A percentile compares a stretch with the other conserved stretches of the same genome.
phyloP scores from a whole-genome alignment of 1,140 invertebrate genomes.

The Drosophila elegans region DNA sequence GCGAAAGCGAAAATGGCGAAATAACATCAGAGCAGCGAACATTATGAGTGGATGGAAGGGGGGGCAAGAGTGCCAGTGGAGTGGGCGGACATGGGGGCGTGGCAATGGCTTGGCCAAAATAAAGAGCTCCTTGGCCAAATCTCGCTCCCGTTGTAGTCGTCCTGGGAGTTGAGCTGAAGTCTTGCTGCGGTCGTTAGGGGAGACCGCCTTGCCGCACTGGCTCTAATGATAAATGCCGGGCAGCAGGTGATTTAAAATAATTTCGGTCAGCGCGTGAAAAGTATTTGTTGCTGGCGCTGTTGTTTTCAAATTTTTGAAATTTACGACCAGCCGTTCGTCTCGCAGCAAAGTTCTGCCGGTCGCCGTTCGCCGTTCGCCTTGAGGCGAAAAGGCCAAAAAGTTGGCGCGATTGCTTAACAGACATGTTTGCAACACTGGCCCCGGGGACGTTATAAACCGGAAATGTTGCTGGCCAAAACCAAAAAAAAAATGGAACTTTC shows the following conservation, averaged over 20 bases:
- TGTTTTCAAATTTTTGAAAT: constrained; percentile 78
- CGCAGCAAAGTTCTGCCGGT: constrained; percentile 19
- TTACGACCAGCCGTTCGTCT: constrained; percentile 70
- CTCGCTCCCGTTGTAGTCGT: constrained; percentile 51
- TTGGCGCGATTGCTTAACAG: constrained; percentile 56
- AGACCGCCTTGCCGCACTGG: constrained; percentile 9
- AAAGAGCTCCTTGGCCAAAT: constrained; percentile 78
- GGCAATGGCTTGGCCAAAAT: constrained; percentile 64
- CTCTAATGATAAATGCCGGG: constrained; percentile 80
- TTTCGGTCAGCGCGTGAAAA: constrained; percentile 75
- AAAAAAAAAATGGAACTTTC: constrained; percentile 45
- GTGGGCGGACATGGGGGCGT: constrained; percentile 52
- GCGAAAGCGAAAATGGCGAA: constrained; percentile 81
- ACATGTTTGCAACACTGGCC: constrained; percentile 33
- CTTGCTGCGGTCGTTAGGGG: constrained; percentile 66
- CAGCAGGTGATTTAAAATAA: constrained; percentile 84
- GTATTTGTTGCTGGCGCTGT: constrained; percentile 64
- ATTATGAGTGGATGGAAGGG: constrained; percentile 62
- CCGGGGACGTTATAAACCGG: constrained; percentile 12
- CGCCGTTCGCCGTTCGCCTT: not conserved
- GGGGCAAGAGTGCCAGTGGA: constrained; percentile 12
- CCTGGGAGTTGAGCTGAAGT: constrained; percentile 53
- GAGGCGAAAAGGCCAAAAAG: constrained; percentile 50
- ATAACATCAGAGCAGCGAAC: constrained; percentile 63
- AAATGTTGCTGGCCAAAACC: constrained; percentile 22